Evolutionary conservation across 2,888 invertebrate genomes (phyloP).

Genomic region (Agrochola circellaris): DNA sequence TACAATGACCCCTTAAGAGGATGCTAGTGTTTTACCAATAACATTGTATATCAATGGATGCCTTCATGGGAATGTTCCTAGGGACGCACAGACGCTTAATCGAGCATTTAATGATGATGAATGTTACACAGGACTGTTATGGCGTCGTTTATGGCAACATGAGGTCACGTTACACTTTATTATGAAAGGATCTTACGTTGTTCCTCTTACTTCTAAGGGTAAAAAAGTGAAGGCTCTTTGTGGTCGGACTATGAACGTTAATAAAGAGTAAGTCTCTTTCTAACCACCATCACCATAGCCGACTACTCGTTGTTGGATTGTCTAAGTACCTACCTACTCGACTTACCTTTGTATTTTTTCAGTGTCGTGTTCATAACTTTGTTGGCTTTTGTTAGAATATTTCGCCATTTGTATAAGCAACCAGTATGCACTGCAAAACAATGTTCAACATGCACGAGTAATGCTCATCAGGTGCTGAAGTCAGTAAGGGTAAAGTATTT

Average conservation of each 20-base stretch:
- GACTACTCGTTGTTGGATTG: background rate
- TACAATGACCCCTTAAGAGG: too few species aligned
- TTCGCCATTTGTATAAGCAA: background rate
- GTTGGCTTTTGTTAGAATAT: background rate
- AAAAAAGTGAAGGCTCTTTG: background rate
- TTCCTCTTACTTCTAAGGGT: background rate
- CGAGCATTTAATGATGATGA: conserved; percentile 50
- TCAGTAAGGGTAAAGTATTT: background rate
- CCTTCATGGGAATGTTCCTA: background rate
- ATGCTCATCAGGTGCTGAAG: background rate
- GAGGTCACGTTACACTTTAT: conserved; percentile 42
- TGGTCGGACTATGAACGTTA: conserved; percentile 7
- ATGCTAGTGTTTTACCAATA: too few species aligned
- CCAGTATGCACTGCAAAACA: background rate
- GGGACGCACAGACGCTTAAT: conserved; percentile 39
- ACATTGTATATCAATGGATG: conserved; percentile 11
- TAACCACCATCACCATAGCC: background rate
- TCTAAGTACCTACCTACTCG: background rate
- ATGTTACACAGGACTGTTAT: conserved; percentile 46
- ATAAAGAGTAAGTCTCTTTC: background rate
- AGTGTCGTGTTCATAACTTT: background rate
- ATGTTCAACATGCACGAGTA: background rate
- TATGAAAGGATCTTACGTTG: conserved; percentile 21
- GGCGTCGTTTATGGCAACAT: conserved; percentile 53
- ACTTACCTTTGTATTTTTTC: background rate